Evolutionary conservation across 2,113 vertebrate species (phyloP).

Genomic region (Amphiprion ocellaris): DNA sequence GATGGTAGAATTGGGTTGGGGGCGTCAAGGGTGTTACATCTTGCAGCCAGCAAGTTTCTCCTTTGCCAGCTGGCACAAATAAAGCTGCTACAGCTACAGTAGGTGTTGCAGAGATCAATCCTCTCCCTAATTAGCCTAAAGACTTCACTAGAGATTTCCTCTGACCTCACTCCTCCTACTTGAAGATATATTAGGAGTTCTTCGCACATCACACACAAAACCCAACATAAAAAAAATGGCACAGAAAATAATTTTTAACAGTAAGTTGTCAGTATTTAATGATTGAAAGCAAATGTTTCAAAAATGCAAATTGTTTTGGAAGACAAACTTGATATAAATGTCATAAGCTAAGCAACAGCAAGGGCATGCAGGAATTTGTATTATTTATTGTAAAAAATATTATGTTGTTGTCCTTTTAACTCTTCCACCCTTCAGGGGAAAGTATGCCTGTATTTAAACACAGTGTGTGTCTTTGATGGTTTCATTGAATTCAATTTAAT

Average conservation of each 20-base stretch:
- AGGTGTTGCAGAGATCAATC: constrained; percentile 79
- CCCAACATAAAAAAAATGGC: constrained; percentile 5
- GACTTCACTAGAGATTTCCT: constrained; percentile 76
- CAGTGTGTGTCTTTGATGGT: neutral
- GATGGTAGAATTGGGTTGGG: constrained; percentile 10
- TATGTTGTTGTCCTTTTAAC: too few relatives aligned
- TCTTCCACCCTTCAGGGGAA: too few relatives aligned
- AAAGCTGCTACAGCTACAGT: constrained; percentile 60
- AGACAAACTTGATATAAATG: too few relatives aligned
- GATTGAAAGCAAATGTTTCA: neutral
- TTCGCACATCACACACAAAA: constrained; percentile 29
- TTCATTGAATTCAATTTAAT: neutral
- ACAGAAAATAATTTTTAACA: neutral
- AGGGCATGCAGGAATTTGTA: too few relatives aligned
- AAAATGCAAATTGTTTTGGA: neutral
- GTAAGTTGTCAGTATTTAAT: neutral
- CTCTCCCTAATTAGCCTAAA: constrained; percentile 76
- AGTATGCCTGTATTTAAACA: neutral
- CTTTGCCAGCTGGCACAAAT: constrained; percentile 61
- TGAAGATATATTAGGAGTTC: constrained; percentile 65
- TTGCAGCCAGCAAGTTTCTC: constrained; percentile 43
- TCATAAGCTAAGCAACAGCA: too few relatives aligned
- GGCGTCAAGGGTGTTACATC: neutral
- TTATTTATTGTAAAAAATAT: too few relatives aligned
- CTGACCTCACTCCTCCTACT: constrained; percentile 70